Evolutionary conservation across 1,140 invertebrate genomes (phyloP), one percentile per base, ranked within the genome.

Genomic region (Drosophila tropicalis): DNA sequence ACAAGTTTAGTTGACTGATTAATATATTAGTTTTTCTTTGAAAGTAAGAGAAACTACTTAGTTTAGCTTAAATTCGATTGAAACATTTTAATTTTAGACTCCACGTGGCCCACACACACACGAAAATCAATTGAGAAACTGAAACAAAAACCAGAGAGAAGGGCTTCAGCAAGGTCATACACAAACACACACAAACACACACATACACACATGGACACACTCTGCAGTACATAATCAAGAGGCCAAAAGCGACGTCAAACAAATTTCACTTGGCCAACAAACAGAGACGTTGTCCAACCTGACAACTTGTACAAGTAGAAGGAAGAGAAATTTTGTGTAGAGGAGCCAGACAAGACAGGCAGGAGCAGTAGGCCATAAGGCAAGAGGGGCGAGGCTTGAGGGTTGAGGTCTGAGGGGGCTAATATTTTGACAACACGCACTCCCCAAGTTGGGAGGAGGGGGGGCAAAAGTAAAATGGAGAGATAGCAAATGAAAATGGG

Each of bases 101-200:
- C 63, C 78, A 80, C 72, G 72, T 80, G 79, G 57, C 15, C 79
- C 62, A 32, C 9, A 44, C 44, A 44, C 44, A 32, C 36, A 44
- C 51, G 25, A 70, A 82, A 79, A 82, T 83, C 78, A 82, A 82
- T 82, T 66, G 80, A 73, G 83, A 74, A 68, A 68, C 69, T 51
- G 83, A 74, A 71, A 68, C 69, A 39, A 79, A 29, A 70, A 65
- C 67, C 64, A 56, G 29, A 47, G 55, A 40, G 47, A 77, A 77
- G 41, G 66, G 68, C 57, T 22, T 34, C 34, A 54, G 15, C 44
- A 62, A 62, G 79, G 65, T 55, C 70, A 47, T 51, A 68, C 51
- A 69, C 25, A 66, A 10, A 36, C 9, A 36, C n/a, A 51, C 12
- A 47, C 67, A 66, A 3, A 32, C 13, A 34, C 55, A 17, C 15